phyloP scores from a whole-genome alignment of 2,113 vertebrate species.

The Brienomyrus brachyistius region DNA sequence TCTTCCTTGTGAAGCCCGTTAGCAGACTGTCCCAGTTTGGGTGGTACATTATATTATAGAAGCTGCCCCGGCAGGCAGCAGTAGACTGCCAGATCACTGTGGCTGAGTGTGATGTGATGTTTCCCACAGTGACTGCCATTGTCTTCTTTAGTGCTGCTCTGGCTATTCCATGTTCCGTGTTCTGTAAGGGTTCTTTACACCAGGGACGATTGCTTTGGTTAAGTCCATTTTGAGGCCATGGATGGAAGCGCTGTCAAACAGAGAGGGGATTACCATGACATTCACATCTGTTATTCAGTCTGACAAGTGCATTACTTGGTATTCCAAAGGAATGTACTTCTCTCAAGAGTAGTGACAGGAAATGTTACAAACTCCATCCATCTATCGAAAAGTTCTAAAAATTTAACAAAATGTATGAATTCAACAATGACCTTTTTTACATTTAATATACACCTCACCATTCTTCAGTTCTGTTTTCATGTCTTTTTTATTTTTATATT shows the following conservation, averaged over 20 bases:
- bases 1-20: constrained; percentile 68
- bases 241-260: not conserved
- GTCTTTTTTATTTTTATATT: not conserved
- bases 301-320: not conserved
- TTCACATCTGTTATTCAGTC: not conserved
- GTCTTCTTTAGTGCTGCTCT: not conserved
- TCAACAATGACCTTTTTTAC: not conserved
- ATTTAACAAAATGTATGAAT: not conserved
- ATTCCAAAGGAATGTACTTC: not conserved
- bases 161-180: not conserved
- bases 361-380: not conserved
- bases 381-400: not conserved
- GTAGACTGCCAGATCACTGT: constrained; percentile 66
- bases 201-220: not conserved
- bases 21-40: constrained; percentile 75
- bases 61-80: constrained; percentile 66
- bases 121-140: constrained; percentile 69
- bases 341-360: not conserved
- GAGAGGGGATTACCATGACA: not conserved
- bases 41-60: constrained; percentile 83
- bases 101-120: constrained; percentile 69
- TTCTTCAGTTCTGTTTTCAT: not conserved
- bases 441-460: not conserved
- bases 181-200: not conserved
- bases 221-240: not conserved